phyloP scores from a whole-genome alignment of 2,888 invertebrate genomes.

The Leptinotarsa haldemani region DNA sequence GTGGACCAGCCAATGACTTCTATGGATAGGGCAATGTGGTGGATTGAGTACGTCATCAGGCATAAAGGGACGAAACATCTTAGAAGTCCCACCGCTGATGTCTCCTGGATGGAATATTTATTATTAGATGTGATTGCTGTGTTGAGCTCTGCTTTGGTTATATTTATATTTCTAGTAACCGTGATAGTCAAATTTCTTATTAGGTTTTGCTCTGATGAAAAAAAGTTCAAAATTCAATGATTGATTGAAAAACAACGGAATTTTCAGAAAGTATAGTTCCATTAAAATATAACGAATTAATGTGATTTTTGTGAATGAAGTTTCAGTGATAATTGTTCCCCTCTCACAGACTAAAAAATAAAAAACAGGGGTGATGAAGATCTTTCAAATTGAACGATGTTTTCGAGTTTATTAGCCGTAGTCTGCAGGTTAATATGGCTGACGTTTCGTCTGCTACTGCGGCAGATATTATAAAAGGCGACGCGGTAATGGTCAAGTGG shows the following conservation, averaged over 20 bases:
- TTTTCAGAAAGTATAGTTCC: no score
- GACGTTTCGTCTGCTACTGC: no score
- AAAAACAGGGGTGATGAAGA: no score
- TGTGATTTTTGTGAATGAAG: no score
- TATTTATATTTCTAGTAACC: neutral
- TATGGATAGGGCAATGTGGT: slow-evolving; percentile 54
- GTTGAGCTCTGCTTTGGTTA: slow-evolving; percentile 16
- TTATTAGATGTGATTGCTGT: slow-evolving; percentile 62
- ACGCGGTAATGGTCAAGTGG: no score
- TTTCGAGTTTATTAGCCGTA: no score
- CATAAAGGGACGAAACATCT: slow-evolving; percentile 65
- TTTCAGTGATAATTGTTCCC: no score
- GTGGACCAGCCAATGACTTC: slow-evolving; percentile 51
- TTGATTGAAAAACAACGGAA: no score
- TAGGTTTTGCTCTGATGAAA: neutral
- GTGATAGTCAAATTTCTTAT: slow-evolving; percentile 1
- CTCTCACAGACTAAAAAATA: no score
- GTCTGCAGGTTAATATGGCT: no score
- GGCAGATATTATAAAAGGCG: no score
- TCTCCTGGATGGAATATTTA: slow-evolving; percentile 64
- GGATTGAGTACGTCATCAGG: slow-evolving; percentile 54
- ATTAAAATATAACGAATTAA: neutral
- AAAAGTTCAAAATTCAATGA: slow-evolving; percentile 13
- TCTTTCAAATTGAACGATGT: no score
- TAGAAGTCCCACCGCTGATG: slow-evolving; percentile 65